Conservation (phyloP, 2,113 vertebrate species). For the Climacteris rufus region DNA sequence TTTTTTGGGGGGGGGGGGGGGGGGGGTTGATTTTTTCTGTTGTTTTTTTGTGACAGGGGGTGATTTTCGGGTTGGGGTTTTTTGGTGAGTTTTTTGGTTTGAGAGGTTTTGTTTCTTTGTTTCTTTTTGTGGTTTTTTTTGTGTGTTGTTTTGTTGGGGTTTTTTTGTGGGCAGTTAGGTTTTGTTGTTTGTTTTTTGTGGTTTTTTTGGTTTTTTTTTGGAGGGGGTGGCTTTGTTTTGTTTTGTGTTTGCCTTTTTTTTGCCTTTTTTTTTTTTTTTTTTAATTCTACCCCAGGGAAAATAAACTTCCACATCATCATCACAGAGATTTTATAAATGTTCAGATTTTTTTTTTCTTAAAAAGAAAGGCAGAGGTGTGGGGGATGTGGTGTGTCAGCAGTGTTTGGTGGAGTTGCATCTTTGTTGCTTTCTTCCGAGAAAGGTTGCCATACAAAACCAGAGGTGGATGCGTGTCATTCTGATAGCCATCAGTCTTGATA, state of each 20-base stretch:
- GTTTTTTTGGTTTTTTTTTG: background rate
- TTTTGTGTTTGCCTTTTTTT: too few relatives aligned
- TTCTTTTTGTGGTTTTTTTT: background rate
- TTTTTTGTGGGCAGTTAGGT: background rate
- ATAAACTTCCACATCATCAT: background rate
- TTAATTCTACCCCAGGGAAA: background rate
- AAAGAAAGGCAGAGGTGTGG: fast-evolving
- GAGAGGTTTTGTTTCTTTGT: too few relatives aligned
- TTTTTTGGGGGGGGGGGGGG: too few relatives aligned
- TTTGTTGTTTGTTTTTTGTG: too few relatives aligned
- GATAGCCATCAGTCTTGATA: background rate
- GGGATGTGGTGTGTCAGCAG: fast-evolving
- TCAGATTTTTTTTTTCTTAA: background rate
- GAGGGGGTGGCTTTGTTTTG: too few relatives aligned
- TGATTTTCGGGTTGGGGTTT: too few relatives aligned
- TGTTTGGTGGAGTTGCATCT: background rate
- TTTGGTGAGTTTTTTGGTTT: too few relatives aligned
- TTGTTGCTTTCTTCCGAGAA: background rate
- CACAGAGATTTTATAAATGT: background rate
- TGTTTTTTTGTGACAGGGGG: too few relatives aligned
- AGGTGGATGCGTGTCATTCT: background rate
- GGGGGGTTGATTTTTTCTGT: too few relatives aligned
- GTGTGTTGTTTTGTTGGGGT: fast-evolving
- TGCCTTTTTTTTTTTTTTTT: background rate
- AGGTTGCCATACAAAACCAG: background rate